These are phyloP conservation scores for Amiota communis DNA, from an alignment of 2,888 invertebrate species.

Conservation along the genomic window DNA sequence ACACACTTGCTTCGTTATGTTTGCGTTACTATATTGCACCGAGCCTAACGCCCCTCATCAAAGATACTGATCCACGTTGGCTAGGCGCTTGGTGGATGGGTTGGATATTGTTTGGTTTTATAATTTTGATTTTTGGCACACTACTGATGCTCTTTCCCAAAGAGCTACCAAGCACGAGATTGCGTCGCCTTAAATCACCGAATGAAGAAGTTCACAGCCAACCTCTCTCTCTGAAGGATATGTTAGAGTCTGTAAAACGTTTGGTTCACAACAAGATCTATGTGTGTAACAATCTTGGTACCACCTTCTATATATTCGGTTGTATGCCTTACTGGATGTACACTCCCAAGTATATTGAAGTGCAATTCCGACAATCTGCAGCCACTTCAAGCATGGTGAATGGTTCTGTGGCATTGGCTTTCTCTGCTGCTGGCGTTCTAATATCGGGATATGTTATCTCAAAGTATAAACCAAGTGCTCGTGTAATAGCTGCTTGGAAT, in stretches of 20 bases:
- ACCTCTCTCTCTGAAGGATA: slow-evolving; percentile 75
- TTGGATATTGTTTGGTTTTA: slow-evolving; percentile 78
- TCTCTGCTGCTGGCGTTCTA: slow-evolving; percentile 80
- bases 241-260: slow-evolving; percentile 77
- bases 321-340: slow-evolving; percentile 86
- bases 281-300: slow-evolving; percentile 81
- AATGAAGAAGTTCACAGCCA: slow-evolving; percentile 36
- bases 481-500: slow-evolving; percentile 80
- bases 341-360: slow-evolving; percentile 87
- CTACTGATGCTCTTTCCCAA: slow-evolving; percentile 80
- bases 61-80: slow-evolving; percentile 82
- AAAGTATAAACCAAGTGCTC: slow-evolving; percentile 78
- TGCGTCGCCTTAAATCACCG: slow-evolving; percentile 71
- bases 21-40: slow-evolving; percentile 80
- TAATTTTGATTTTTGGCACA: slow-evolving; percentile 76
- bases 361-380: slow-evolving; percentile 84
- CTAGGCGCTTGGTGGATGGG: slow-evolving; percentile 88
- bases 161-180: slow-evolving; percentile 78
- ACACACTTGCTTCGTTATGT: slow-evolving; percentile 78
- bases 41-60: slow-evolving; percentile 77
- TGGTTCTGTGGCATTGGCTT: slow-evolving; percentile 79
- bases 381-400: slow-evolving; percentile 80
- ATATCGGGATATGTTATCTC: slow-evolving; percentile 79
- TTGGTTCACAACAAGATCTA: slow-evolving; percentile 79
- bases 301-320: slow-evolving; percentile 81